Percentiles rank a stretch among this genome's conserved stretches.
These are phyloP conservation scores for Rhagonycha fulva DNA, from an alignment of 2,888 invertebrate species.

Conservation along the genomic window DNA sequence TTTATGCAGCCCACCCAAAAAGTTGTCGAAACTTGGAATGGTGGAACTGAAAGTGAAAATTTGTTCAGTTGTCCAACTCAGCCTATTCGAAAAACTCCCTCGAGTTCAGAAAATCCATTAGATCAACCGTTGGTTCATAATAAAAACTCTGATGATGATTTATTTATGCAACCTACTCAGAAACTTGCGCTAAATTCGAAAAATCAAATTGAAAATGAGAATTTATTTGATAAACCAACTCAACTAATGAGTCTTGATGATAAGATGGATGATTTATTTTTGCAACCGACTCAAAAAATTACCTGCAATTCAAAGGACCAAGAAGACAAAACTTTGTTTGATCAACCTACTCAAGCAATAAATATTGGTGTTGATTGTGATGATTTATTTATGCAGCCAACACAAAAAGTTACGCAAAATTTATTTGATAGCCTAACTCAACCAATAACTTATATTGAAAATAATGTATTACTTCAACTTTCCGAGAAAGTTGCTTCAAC, in stretches of 20 bases:
- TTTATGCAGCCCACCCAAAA: neutral
- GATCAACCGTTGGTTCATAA: neutral
- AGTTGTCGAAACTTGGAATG: neutral
- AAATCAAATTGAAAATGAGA: neutral
- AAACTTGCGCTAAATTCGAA: neutral
- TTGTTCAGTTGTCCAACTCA: slow-evolving; percentile 22
- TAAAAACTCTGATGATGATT: neutral
- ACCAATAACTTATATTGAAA: neutral
- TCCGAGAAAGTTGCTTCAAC: neutral
- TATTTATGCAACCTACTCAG: neutral
- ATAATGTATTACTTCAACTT: neutral
- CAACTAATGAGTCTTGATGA: neutral
- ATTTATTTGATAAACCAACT: slow-evolving; percentile 23
- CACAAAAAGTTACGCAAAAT: neutral
- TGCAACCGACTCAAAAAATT: neutral
- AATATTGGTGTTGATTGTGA: neutral
- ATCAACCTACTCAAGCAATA: neutral
- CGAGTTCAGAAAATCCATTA: neutral
- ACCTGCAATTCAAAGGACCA: neutral
- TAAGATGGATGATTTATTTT: slow-evolving; percentile 8
- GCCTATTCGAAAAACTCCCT: neutral
- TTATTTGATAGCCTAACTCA: neutral
- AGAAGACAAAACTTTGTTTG: neutral
- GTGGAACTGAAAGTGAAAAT: slow-evolving; percentile 1
- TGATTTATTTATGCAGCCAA: neutral